Evolutionary conservation across 2,797 vertebrate genomes (phyloP).

Genomic region (Phataginus tetradactyla): DNA sequence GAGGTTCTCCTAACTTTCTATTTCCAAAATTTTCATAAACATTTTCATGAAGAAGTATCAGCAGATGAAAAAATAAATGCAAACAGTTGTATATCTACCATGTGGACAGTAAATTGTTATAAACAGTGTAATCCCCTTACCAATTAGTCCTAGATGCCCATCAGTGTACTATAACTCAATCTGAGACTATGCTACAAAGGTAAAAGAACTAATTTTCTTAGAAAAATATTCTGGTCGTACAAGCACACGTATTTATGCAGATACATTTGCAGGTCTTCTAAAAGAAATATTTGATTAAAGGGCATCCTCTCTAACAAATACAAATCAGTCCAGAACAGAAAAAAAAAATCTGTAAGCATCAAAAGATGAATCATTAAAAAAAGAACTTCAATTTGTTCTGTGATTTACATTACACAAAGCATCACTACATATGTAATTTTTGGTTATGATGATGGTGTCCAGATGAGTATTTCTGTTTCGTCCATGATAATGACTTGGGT

Average conservation of each 20-base stretch:
- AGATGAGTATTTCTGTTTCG: not conserved
- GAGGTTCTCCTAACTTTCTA: constrained; percentile 20
- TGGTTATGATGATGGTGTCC: not conserved
- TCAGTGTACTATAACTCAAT: not conserved
- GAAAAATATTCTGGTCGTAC: not conserved
- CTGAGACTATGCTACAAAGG: not conserved
- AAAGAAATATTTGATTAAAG: constrained; percentile 17
- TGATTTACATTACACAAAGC: not conserved
- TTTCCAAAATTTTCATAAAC: constrained; percentile 42
- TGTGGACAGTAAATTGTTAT: not conserved
- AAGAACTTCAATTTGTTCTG: not conserved
- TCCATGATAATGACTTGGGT: not conserved
- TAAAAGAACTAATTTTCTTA: not conserved
- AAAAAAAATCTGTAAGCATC: not conserved
- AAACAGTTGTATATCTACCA: not conserved
- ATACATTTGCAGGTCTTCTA: not conserved
- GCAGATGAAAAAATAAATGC: not conserved
- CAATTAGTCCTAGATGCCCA: not conserved
- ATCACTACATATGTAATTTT: not conserved
- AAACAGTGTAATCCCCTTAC: not conserved
- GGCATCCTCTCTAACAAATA: not conserved
- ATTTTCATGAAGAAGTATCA: not conserved
- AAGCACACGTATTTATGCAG: not conserved
- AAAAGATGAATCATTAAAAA: not conserved
- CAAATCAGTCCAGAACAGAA: not conserved